phyloP scores from a whole-genome alignment of 2,113 vertebrate species.

The Tyrannus savana region DNA sequence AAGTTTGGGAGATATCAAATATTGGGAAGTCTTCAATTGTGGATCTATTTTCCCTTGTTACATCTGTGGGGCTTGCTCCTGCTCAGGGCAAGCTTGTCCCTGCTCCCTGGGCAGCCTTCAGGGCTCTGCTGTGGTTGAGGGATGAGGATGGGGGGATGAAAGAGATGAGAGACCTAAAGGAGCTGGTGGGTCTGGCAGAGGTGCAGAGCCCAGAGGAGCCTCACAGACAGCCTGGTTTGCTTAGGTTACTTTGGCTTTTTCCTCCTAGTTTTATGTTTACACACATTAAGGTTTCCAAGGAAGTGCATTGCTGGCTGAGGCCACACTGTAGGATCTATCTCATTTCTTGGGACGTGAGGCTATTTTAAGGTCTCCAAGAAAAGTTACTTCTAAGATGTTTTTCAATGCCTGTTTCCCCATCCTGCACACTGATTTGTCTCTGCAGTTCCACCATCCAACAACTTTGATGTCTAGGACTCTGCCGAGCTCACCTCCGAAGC shows the following conservation, averaged over 20 bases:
- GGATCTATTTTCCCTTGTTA: not conserved
- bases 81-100: not conserved
- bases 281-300: not conserved
- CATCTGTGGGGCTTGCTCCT: fast-evolving
- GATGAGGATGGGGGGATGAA: not conserved
- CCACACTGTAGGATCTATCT: not conserved
- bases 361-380: constrained; percentile 38
- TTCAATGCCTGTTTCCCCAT: not conserved
- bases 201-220: not conserved
- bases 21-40: not conserved
- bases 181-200: not conserved
- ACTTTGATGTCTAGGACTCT: constrained; percentile 38
- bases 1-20: not conserved
- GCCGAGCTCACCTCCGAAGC: constrained; percentile 47
- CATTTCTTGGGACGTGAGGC: not conserved
- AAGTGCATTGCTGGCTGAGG: not conserved
- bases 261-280: not conserved
- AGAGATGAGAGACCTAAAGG: not conserved
- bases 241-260: not conserved
- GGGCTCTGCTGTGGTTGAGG: not conserved
- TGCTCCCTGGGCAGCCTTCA: not conserved
- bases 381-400: constrained; percentile 34
- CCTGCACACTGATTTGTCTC: not conserved
- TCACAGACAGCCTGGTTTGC: not conserved
- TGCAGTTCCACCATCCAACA: constrained; percentile 9